phyloP scores from a whole-genome alignment of 2,888 invertebrate species.

The Kryphioiulus occultus region DNA sequence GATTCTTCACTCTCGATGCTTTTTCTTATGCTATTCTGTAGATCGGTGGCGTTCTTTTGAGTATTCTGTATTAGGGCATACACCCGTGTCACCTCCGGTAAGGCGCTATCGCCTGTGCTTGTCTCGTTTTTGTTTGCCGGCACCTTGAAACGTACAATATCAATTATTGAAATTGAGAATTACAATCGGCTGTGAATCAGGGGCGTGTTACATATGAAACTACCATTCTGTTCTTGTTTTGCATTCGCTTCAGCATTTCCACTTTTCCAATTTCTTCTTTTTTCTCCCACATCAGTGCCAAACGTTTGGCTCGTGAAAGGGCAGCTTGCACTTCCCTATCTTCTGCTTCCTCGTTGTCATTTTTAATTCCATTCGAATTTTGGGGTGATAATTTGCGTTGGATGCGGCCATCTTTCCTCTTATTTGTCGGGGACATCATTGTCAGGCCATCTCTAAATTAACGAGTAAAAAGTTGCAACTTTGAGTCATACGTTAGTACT shows the following conservation, averaged over 20 bases:
- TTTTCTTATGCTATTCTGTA: conserved; percentile 49
- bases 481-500: background rate
- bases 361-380: conserved; percentile 17
- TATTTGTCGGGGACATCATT: conserved; percentile 39
- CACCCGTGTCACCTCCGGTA: conserved; percentile 46
- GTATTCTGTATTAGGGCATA: conserved; percentile 48
- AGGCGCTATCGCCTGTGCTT: background rate
- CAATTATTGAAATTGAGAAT: background rate
- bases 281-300: conserved; percentile 47
- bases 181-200: background rate
- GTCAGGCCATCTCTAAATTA: conserved; percentile 43
- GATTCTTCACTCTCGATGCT: conserved; percentile 46
- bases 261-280: conserved; percentile 48
- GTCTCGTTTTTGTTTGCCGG: background rate
- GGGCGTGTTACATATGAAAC: background rate
- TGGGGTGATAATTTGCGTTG: background rate
- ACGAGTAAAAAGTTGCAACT: background rate
- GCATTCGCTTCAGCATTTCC: conserved; percentile 47
- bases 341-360: conserved; percentile 42
- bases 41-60: conserved; percentile 49
- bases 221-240: conserved; percentile 45
- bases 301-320: conserved; percentile 36
- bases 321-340: conserved; percentile 47
- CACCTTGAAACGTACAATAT: background rate
- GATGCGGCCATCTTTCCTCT: conserved; percentile 39